A percentile compares a stretch with the other conserved stretches of the same genome.
phyloP scores from a whole-genome alignment of 2,888 invertebrate species.

The Dioctria rufipes region DNA sequence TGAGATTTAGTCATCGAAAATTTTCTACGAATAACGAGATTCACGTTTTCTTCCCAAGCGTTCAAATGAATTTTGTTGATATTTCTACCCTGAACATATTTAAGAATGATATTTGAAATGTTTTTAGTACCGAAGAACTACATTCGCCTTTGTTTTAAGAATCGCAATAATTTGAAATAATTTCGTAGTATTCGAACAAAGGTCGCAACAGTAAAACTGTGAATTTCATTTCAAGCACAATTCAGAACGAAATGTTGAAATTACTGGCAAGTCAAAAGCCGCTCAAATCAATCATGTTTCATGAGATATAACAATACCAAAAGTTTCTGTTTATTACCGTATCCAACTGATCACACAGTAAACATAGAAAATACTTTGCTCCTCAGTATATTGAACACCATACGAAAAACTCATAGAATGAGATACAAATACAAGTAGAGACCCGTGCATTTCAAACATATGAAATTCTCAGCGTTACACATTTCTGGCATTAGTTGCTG shows the following conservation, averaged over 20 bases:
- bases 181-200: too few species aligned
- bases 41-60: too few species aligned
- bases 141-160: too few species aligned
- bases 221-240: background rate
- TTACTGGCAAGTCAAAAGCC: background rate
- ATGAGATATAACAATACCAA: background rate
- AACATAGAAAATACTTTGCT: too few species aligned
- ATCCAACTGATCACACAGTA: background rate
- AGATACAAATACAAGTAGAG: background rate
- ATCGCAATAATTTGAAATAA: too few species aligned
- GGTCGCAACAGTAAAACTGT: background rate
- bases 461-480: background rate
- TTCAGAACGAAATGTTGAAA: background rate
- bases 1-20: too few species aligned
- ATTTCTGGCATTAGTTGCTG: background rate
- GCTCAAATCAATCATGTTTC: background rate
- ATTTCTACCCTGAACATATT: too few species aligned
- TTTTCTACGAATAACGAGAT: too few species aligned
- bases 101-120: too few species aligned
- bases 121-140: too few species aligned
- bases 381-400: background rate
- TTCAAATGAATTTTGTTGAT: too few species aligned
- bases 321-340: background rate
- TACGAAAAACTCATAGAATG: background rate
- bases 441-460: background rate